Base-by-base conservation (phyloP, 2,797 vertebrate species). In the Aselliscus stoliczkanus region DNA sequence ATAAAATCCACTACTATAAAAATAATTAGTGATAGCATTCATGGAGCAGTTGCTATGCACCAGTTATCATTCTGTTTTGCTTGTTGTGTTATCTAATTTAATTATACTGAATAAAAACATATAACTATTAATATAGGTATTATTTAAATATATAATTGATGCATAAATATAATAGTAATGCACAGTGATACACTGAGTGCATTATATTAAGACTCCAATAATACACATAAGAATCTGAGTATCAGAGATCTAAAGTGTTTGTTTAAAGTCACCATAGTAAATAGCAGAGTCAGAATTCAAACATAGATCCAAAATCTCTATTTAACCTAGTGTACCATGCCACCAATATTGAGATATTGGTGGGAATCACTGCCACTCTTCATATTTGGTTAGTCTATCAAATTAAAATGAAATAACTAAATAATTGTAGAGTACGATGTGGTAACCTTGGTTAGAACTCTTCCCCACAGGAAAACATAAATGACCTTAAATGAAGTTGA, bases 401-500 rank as follows among this genome's bases (percentile, higher is more conserved):
- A 75, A 85, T 73, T 44, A 42, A 1, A 90, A 0, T 17, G 5
- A 7, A 47, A 39, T 60, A 75, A 27, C 27, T 79, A 88, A 64
- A 6, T 29, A 39, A 88, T 42, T 92, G 4, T 69, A 42, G 4
- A 94, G 10, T 76, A 15, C 60, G 4, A 18, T 76, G 21, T 56
- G 47, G 14, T 80, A 70, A 73, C 1, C n/a, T 75, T 23, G n/a
- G 84, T 72, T 58, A 82, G 56, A 65, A 84, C 29, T 65, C 37
- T 67, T 89, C 7, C 73, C 29, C 15, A 77, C 31, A 47, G 4
- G 4, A 10, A 79, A 92, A 62, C 82, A 72, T 70, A 56, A 75
- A 77, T 86, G 82, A 69, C 80, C 11, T 72, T 20, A 97, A 77
- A 54, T 93, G 0, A 84, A 95, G 86, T 93, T 82, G 76, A 82